Percentiles rank a stretch among this genome's conserved stretches.
Conservation (phyloP, 2,113 vertebrate genomes). For the Phrynosoma platyrhinos region DNA sequence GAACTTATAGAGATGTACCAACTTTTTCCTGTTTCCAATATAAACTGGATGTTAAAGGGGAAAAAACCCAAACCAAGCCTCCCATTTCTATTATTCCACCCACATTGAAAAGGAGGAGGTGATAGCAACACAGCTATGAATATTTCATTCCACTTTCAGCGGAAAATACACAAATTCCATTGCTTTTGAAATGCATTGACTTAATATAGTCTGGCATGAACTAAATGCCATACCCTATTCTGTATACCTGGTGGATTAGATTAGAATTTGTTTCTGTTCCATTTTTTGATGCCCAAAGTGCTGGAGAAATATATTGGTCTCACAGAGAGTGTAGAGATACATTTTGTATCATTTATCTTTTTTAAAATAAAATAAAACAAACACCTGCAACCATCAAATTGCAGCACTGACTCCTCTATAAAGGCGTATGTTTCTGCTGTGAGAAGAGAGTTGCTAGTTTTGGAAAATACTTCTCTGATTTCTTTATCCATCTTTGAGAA, state of each 20-base stretch:
- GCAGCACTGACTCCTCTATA: not conserved
- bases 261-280: conserved; percentile 39
- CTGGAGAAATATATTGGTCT: conserved; percentile 12
- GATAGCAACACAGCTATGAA: conserved; percentile 16
- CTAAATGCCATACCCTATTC: conserved; percentile 25
- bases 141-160: conserved; percentile 32
- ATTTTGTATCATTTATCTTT: not conserved
- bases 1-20: not conserved
- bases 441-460: not conserved
- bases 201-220: conserved; percentile 35
- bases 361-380: not conserved
- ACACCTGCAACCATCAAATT: conserved; percentile 13
- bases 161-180: conserved; percentile 27
- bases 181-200: conserved; percentile 37
- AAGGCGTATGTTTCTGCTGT: not conserved
- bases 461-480: no score
- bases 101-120: not conserved
- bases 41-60: not conserved
- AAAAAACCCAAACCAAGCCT: no score
- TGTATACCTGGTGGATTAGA: conserved; percentile 31
- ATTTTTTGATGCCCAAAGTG: conserved; percentile 1
- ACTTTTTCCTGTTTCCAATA: not conserved
- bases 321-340: not conserved
- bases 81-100: not conserved
- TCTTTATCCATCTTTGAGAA: not conserved